Evolutionary conservation across 30 jellyfish, hydroid and myxozoan species (phyloP).

Genomic region (Aurelia sp.): DNA sequence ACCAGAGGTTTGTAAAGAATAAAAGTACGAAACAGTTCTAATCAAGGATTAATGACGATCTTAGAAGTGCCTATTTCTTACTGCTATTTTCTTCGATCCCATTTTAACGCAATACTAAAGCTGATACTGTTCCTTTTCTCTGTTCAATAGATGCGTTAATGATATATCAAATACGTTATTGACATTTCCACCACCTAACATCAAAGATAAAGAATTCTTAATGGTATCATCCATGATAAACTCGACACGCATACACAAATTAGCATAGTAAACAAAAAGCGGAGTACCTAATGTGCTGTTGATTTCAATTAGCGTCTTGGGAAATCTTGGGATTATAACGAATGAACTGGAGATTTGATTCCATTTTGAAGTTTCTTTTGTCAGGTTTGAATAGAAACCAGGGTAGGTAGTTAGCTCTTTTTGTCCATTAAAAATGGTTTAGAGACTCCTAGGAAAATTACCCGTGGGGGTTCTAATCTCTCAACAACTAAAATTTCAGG

Average conservation of each 20-base stretch:
- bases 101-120: no score
- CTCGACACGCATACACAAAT: background rate
- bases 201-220: background rate
- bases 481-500: constrained; percentile 19
- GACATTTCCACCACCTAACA: no score
- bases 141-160: no score
- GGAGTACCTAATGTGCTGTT: constrained; percentile 12
- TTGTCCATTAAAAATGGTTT: constrained; percentile 10
- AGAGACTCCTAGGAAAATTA: constrained; percentile 17
- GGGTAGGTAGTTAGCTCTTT: constrained; percentile 25
- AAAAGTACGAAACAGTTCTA: no score
- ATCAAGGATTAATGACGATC: no score
- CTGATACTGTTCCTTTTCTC: no score
- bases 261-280: background rate
- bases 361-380: constrained; percentile 32
- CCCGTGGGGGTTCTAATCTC: constrained; percentile 60
- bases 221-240: background rate
- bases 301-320: constrained; percentile 42
- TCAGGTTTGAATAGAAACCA: constrained; percentile 4
- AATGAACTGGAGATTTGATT: constrained; percentile 37
- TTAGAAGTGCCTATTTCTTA: no score
- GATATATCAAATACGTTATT: no score
- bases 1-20: no score
- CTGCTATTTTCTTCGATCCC: no score
- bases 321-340: constrained; percentile 27